Conservation (phyloP, 2,888 invertebrate genomes). For the Unio pictorum region DNA sequence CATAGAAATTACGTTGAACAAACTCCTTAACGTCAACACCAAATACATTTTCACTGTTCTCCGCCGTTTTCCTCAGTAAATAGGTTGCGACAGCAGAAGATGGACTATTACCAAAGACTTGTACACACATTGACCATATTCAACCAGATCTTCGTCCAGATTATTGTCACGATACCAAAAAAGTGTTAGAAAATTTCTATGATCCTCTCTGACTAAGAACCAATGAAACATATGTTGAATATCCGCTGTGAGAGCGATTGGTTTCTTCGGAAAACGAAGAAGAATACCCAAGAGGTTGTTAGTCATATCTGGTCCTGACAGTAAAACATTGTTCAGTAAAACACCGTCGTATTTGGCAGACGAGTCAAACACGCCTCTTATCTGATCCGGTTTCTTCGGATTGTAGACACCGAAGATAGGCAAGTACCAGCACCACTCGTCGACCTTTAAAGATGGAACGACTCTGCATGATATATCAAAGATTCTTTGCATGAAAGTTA, state of each 20-base stretch:
- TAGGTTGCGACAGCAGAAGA: constrained; percentile 17
- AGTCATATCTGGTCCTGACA: constrained; percentile 12
- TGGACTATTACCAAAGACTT: constrained; percentile 3
- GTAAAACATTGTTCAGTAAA: constrained; percentile 5
- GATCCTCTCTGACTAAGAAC: constrained; percentile 14
- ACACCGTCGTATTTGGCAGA: constrained; percentile 8
- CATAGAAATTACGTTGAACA: too few relatives aligned
- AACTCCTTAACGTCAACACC: not conserved
- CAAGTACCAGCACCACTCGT: constrained; percentile 17
- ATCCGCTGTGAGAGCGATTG: constrained; percentile 19
- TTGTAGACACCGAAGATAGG: constrained; percentile 16
- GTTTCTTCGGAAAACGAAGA: constrained; percentile 17
- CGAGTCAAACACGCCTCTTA: constrained; percentile 15
- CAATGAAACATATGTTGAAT: constrained; percentile 37
- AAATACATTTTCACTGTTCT: not conserved
- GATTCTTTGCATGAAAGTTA: too few relatives aligned
- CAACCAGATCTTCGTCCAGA: constrained; percentile 6
- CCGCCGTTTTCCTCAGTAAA: constrained; percentile 9
- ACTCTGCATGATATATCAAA: too few relatives aligned
- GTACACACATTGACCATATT: constrained; percentile 24
- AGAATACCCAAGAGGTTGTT: constrained; percentile 9
- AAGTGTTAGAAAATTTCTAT: constrained; percentile 14
- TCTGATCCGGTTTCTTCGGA: constrained; percentile 13
- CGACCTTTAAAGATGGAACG: too few relatives aligned
- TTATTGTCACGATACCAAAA: constrained; percentile 32